Evolutionary conservation across 2,113 vertebrate species (phyloP).

Genomic region (Nibea coibor): DNA sequence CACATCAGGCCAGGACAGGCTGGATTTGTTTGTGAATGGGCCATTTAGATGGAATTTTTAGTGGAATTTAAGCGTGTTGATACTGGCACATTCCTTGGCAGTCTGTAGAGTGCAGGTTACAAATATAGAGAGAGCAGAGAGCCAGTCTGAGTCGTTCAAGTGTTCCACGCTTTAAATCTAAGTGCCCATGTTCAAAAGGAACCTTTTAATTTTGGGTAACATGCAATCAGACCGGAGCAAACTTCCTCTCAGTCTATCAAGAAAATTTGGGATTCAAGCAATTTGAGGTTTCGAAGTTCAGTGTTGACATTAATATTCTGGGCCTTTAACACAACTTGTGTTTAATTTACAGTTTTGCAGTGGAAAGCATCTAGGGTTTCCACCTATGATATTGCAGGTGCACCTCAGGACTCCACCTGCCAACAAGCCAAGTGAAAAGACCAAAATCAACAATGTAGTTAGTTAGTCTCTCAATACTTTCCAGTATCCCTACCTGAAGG

Average conservation of each 20-base stretch:
- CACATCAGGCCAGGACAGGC: conserved; percentile 29
- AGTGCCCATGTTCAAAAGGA: not conserved
- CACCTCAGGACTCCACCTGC: not conserved
- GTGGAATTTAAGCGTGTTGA: conserved; percentile 66
- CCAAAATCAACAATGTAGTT: not conserved
- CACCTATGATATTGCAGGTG: conserved; percentile 7
- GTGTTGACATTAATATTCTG: not conserved
- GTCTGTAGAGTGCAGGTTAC: conserved; percentile 41
- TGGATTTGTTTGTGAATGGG: conserved; percentile 61
- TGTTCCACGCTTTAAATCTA: not conserved
- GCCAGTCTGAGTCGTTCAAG: conserved; percentile 9
- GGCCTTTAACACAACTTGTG: not conserved
- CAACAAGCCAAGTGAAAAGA: not conserved
- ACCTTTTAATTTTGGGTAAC: not conserved
- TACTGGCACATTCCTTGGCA: conserved; percentile 59
- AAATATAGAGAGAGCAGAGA: conserved; percentile 52
- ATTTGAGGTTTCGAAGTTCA: not conserved
- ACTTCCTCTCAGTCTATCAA: not conserved
- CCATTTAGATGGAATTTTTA: conserved; percentile 62
- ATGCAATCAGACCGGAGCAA: not conserved
- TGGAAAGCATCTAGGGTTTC: not conserved
- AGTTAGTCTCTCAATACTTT: not conserved
- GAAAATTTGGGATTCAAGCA: not conserved
- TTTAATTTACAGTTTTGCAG: not conserved
- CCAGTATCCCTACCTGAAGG: not conserved